A percentile compares a stretch with the other conserved stretches of the same genome.
These are phyloP conservation scores for Rhinella marina DNA, from an alignment of 2,797 vertebrate species.

Conservation along the genomic window DNA sequence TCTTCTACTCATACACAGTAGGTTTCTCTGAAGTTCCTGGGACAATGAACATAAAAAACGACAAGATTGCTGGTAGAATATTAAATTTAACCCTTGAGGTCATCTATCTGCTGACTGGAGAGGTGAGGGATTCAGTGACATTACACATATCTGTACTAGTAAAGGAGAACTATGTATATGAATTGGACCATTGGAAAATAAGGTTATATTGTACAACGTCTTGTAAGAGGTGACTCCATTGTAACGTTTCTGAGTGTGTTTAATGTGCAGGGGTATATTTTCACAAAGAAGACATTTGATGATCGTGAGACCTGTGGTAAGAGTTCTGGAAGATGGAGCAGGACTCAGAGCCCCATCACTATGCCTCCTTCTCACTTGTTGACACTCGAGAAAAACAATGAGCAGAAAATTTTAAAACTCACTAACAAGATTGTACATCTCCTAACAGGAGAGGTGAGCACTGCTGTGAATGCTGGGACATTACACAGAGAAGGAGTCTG, in stretches of 20 bases:
- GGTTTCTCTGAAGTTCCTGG: background rate
- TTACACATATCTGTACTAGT: too few relatives aligned
- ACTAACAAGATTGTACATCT: background rate
- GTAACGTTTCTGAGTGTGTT: background rate
- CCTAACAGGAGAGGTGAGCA: constrained; percentile 23
- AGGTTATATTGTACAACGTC: background rate
- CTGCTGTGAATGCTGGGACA: background rate
- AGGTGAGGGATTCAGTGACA: background rate
- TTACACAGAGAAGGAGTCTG: background rate
- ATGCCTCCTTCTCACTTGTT: background rate
- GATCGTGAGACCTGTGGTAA: background rate
- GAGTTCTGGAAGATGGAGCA: background rate
- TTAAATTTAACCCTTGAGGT: constrained; percentile 17
- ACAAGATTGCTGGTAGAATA: background rate
- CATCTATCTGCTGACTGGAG: constrained; percentile 22
- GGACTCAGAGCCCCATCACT: background rate
- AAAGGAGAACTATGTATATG: too few relatives aligned
- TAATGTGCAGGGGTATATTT: background rate
- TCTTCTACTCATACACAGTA: background rate
- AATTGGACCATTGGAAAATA: background rate
- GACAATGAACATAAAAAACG: background rate
- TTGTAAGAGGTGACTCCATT: background rate
- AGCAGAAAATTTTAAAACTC: constrained; percentile 6
- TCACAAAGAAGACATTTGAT: background rate
- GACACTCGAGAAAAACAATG: background rate